Percentiles rank a stretch among this genome's conserved stretches.
Evolutionary conservation across 1,140 invertebrate species (phyloP).

Genomic region (Chlorops oryzae): DNA sequence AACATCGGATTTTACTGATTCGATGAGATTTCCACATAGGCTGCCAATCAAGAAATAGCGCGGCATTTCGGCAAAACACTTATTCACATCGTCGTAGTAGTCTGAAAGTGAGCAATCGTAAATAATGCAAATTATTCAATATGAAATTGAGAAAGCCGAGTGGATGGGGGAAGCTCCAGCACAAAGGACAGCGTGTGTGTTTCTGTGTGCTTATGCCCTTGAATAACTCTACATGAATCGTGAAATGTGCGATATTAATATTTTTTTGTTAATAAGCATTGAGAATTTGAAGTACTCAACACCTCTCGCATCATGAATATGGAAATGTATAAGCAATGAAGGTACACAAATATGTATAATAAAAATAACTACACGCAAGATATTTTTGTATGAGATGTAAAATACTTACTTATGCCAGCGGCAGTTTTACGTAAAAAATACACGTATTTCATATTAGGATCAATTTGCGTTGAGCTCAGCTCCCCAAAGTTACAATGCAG

Average conservation of each 20-base stretch:
- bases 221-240: too few relatives aligned
- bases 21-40: constrained; percentile 53
- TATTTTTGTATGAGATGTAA: too few relatives aligned
- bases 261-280: too few relatives aligned
- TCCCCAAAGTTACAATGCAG: constrained; percentile 61
- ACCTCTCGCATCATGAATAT: too few relatives aligned
- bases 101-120: constrained; percentile 19
- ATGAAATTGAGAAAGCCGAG: constrained; percentile 3
- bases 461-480: constrained; percentile 49
- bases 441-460: constrained; percentile 54
- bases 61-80: constrained; percentile 57
- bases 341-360: too few relatives aligned
- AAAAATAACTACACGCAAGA: too few relatives aligned
- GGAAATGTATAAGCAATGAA: too few relatives aligned
- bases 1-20: constrained; percentile 42
- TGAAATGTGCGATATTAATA: too few relatives aligned
- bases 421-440: constrained; percentile 62
- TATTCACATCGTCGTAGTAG: constrained; percentile 47
- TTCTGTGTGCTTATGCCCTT: too few relatives aligned
- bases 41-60: constrained; percentile 58
- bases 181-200: too few relatives aligned
- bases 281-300: too few relatives aligned
- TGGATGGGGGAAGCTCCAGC: too few relatives aligned
- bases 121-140: constrained; percentile 14
- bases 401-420: constrained; percentile 50